Percentiles rank a stretch among this genome's conserved stretches.
phyloP scores from a whole-genome alignment of 2,797 vertebrate genomes.

The Clamator glandarius region DNA sequence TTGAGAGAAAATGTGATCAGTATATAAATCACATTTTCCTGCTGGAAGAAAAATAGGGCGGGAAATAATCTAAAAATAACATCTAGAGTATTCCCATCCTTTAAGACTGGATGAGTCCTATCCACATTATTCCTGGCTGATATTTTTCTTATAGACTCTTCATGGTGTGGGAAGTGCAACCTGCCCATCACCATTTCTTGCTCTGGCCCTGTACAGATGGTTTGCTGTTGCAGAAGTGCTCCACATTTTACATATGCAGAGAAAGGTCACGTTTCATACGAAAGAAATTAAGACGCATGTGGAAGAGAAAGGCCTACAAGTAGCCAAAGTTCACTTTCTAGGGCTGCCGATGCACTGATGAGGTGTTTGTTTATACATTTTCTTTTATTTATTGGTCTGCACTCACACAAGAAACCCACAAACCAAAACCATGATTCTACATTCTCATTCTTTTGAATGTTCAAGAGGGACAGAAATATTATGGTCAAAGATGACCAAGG shows the following conservation, averaged over 20 bases:
- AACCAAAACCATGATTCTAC: background rate
- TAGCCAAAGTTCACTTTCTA: background rate
- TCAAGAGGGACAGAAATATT: background rate
- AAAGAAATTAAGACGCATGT: background rate
- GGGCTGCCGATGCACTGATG: background rate
- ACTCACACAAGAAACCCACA: too few relatives aligned
- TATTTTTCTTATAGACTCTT: background rate
- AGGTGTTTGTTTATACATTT: background rate
- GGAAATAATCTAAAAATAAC: background rate
- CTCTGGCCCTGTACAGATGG: background rate
- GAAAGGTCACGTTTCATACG: background rate
- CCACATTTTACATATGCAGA: background rate
- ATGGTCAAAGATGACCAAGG: background rate
- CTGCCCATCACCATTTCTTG: background rate
- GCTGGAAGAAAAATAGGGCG: background rate
- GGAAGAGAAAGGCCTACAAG: background rate
- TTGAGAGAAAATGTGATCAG: background rate
- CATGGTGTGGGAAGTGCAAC: background rate
- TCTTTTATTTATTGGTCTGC: background rate
- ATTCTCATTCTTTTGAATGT: background rate
- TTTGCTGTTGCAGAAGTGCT: background rate
- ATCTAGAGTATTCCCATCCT: background rate
- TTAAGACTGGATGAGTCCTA: background rate
- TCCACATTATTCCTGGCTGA: background rate
- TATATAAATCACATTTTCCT: background rate